phyloP scores from a whole-genome alignment of 1,140 invertebrate genomes.

The Drosophila repletoides region DNA sequence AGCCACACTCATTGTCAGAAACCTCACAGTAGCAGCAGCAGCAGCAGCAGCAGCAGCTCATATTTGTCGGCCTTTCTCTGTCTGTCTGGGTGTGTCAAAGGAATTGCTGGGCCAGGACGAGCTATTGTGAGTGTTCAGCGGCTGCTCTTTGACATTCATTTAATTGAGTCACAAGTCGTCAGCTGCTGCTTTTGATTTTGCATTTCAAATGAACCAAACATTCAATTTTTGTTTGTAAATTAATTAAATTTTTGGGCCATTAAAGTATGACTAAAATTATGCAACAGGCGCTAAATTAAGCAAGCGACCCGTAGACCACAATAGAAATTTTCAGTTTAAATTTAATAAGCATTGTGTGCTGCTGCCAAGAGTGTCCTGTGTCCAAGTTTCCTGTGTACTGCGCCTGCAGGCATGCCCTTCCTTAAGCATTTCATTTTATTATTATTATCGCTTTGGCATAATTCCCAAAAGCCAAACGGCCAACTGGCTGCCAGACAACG shows the following conservation, averaged over 20 bases:
- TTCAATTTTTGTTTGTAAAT: constrained; percentile 57
- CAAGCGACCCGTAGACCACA: constrained; percentile 42
- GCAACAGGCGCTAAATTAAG: constrained; percentile 26
- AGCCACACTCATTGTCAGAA: constrained; percentile 31
- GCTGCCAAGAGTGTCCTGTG: constrained; percentile 9
- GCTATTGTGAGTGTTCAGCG: constrained; percentile 29
- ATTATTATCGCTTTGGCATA: constrained; percentile 72
- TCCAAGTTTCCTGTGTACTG: not conserved
- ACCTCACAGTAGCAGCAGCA: not conserved
- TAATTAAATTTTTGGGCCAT: constrained; percentile 56
- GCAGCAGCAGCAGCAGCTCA: constrained; percentile 13
- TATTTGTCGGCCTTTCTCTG: constrained; percentile 21
- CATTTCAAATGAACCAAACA: constrained; percentile 69
- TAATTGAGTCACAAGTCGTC: constrained; percentile 63
- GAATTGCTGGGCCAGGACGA: constrained; percentile 61
- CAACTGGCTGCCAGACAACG: constrained; percentile 17
- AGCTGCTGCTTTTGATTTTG: constrained; percentile 47
- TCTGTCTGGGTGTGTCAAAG: constrained; percentile 54
- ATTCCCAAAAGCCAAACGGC: constrained; percentile 57
- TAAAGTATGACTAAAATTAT: not conserved
- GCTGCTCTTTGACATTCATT: constrained; percentile 77
- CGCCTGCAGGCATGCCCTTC: constrained; percentile 14
- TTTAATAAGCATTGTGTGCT: constrained; percentile 48
- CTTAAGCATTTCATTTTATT: constrained; percentile 69
- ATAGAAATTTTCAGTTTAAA: constrained; percentile 45